Conservation (phyloP, 2,888 invertebrate species). For the Marronus borbonicus region DNA sequence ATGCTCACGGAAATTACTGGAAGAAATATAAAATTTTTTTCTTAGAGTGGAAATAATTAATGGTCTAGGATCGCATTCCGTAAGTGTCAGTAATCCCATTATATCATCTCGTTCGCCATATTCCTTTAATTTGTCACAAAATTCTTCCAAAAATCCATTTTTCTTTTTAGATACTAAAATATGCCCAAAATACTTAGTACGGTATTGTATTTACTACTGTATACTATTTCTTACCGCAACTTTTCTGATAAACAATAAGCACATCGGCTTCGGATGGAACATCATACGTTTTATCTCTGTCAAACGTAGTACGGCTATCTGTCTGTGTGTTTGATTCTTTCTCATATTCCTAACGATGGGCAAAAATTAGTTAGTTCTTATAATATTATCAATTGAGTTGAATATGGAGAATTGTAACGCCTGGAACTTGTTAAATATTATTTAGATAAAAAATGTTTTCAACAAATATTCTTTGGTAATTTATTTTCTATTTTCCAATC, state of each 20-base stretch:
- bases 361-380: background rate
- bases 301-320: background rate
- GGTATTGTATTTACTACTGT: background rate
- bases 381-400: no score
- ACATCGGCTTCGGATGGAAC: slow-evolving; percentile 60
- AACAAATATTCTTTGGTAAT: no score
- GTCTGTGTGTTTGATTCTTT: background rate
- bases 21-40: slow-evolving; percentile 63
- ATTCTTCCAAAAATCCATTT: slow-evolving; percentile 56
- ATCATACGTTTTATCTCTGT: slow-evolving; percentile 48
- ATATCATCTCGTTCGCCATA: slow-evolving; percentile 62
- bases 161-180: background rate
- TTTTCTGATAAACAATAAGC: slow-evolving; percentile 57
- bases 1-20: slow-evolving; percentile 60
- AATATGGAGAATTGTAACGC: no score
- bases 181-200: background rate
- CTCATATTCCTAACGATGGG: slow-evolving; percentile 28
- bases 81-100: slow-evolving; percentile 59
- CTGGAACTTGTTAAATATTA: no score
- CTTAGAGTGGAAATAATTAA: slow-evolving; percentile 65
- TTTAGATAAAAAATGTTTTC: no score
- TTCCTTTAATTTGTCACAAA: slow-evolving; percentile 60
- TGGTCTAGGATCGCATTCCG: slow-evolving; percentile 54
- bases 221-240: slow-evolving; percentile 47
- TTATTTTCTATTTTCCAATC: no score